Base-by-base conservation (phyloP, 2,888 invertebrate species). In the Phengaris alcon region DNA sequence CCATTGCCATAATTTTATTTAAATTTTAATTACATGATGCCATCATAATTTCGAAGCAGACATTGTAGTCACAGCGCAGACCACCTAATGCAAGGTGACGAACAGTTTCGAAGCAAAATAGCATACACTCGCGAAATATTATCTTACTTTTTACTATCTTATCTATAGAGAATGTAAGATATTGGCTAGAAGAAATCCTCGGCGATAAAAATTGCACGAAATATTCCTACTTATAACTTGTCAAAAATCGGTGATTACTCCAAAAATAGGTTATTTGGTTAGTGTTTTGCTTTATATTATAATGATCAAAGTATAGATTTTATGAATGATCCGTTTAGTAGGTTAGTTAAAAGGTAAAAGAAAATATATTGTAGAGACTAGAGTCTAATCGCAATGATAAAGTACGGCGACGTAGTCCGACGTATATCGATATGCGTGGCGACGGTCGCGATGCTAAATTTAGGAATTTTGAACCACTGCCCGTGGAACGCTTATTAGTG, bases 381-480 rank as follows among this genome's bases (percentile, higher is more conserved):
- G 12, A 70, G 64, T 70, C 51, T 35, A 72, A 72, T 52, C 52
- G 72, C 35, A 52, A 54, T 72, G 70, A 75, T 70, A 51, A 75
- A 75, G 51, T 9, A 10, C 35, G 57, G 46, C 51, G 57, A 75
- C 57, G 75, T 75, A 74, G 68, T 6, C 68, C 68, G 52, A 74
- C 75, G 48, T 57, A 70, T 70, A 55, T 57, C 72, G 68, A 75
- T 69, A 68, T 57, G 57, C 70, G 70, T 75, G 70, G 75, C 76
- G 79, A 76, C 78, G 79, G 78, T 83, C 84, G 85, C 84, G 85
- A 83, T 80, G 87, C 89, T 90, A 90, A 88, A 86, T 89, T 86
- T 90, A 90, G 89, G 86, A 79, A 79, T 85, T 83, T 80, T 80
- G 83, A 82, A 83, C 83, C 84, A 81, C 82, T 82, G 80, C 77